Evolutionary conservation across 2,888 invertebrate genomes (phyloP), one percentile per base, ranked within the genome.

Genomic region (Athrips mouffetella): DNA sequence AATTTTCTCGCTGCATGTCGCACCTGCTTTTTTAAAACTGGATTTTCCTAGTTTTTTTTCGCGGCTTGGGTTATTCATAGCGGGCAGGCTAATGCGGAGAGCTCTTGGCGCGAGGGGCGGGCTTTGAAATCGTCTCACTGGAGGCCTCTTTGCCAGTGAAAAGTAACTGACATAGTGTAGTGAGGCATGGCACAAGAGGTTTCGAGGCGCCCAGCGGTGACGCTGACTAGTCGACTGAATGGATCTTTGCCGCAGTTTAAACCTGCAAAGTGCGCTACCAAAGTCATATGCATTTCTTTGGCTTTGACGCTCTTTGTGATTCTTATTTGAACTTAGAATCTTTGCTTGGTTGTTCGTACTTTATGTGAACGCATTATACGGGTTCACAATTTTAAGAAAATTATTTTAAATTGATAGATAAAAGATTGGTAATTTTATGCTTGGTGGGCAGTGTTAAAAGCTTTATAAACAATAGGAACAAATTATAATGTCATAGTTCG

Each of bases 151-250:
- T 63, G 61, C 60, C 50, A 55, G 57, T 58, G 62, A 65, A 63
- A 62, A 65, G 65, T 65, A 73, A 72, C 66, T 69, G 70, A 67
- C 65, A 66, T 63, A 64, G 62, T 60, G 62, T 65, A 62, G 55
- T 59, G 52, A 54, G 52, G 51, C 48, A 52, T 49, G 48, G 23
- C 37, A 16, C 15, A 15, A 55, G 52, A 56, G 69, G 63, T 68
- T 65, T 68, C 63, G 61, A 42, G 55, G 4, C 60, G 53, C 58
- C 35, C 52, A 23, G 20, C 27, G 11, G 42, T 15, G 21, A 13
- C 35, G 10, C 31, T 21, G 15, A 7, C 13, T 10, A n/a, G 31
- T 5, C 20, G 20, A 13, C 31, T 33, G 23, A 33, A 41, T 44
- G 25, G 45, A 39, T 45, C 31, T 45, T 49, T 49, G 49, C 45